Evolutionary conservation across 2,113 vertebrate genomes (phyloP), one percentile per base, ranked within the genome.

Genomic region (Bambusicola thoracicus): DNA sequence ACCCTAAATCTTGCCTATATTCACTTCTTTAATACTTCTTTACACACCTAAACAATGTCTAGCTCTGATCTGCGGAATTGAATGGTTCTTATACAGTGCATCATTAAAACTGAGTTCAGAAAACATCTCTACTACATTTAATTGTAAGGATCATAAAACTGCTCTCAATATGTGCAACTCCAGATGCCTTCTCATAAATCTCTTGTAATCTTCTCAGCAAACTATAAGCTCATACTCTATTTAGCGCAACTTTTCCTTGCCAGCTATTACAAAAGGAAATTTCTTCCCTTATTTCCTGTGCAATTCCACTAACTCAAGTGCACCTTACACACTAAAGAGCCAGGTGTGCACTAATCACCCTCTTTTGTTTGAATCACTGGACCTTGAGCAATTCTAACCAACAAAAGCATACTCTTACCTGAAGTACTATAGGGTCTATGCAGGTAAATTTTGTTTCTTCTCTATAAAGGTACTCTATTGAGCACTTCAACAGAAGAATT

Each of bases 381-480:
- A 66, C 25, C 30, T 63, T 29, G 56, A 17, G 32, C 48, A 65
- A 48, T 48, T 48, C 72, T 56, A 94, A 83, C 7, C 27, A 85
- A 49, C 4, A 85, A 84, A 90, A 85, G 29, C 48, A 76, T 49
- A 43, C 74, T 69, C 97, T 97, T 84, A 99, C 99, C 98, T 99
- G 99, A 38, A 99, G 98, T 75, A 99, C 99, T 51, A 99, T 99
- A 81, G 99, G 99, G 74, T 99, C 99, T 77, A 99, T 99, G 97
- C 98, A 99, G 70, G 99, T 99, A 94, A 99, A 99, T 92, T 99
- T 99, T 16, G 99, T 99, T 97, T 99, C 99, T 94, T 99, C 99
- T 95, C 99, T 96, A 97, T 99, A 99, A 44, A 99, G 98, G 92
- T 99, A 99, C 93, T 99, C 99, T 80, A 99, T 99, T 49, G 99